Evolutionary conservation across 2,113 vertebrate genomes (phyloP).

Genomic region (Aythya baeri): DNA sequence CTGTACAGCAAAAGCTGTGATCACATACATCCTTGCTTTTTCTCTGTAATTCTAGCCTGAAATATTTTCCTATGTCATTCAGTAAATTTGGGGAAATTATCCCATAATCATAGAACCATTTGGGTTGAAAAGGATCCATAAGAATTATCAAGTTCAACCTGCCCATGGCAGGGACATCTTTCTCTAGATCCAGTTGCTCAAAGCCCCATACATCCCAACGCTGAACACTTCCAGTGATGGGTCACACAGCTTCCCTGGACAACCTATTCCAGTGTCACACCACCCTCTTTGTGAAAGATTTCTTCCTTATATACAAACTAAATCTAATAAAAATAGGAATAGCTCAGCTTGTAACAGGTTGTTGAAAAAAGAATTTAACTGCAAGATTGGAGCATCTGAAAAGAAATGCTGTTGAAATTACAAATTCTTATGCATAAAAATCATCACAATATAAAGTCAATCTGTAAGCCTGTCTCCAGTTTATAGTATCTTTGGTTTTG

Average conservation of each 20-base stretch:
- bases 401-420: neutral
- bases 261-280: neutral
- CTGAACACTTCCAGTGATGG: neutral
- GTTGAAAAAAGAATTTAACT: neutral
- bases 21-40: neutral
- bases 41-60: neutral
- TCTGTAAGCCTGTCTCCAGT: neutral
- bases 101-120: neutral
- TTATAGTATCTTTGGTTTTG: neutral
- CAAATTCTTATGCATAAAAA: neutral
- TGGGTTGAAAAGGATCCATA: neutral
- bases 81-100: neutral
- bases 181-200: neutral
- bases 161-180: neutral
- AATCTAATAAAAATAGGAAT: neutral
- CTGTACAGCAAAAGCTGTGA: neutral
- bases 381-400: neutral
- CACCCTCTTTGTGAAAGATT: neutral
- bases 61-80: neutral
- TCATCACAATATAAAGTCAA: neutral
- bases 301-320: neutral
- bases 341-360: neutral
- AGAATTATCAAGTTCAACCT: neutral
- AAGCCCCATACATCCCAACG: neutral
- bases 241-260: too few species aligned